Base-by-base conservation (phyloP, 2,888 invertebrate species). In the Asteroscopus sphinx region DNA sequence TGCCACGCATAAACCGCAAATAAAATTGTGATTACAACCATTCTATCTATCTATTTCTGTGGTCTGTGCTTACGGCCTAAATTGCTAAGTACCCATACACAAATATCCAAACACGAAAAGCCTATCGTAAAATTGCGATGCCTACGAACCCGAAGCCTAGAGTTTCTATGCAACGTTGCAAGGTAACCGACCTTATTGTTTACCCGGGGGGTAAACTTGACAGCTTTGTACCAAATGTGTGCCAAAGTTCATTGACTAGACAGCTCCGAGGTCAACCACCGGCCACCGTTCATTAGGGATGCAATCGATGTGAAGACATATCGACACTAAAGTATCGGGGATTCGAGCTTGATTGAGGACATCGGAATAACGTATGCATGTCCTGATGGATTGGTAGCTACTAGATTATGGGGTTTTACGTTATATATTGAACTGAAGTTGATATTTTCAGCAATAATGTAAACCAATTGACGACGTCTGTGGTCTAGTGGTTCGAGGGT, bases 161-260 rank as follows among this genome's bases (percentile, higher is more conserved):
- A 51, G 32, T 53, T n/a, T 59, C 25, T 52, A 46, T 73, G 75
- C 67, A 73, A 69, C 56, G 64, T 26, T 68, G 60, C 67, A 67
- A 68, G 69, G 75, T 82, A 68, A 68, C 66, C 76, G 81, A 84
- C 80, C 86, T 73, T 58, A 49, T 40, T 85, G 85, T 84, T 81
- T 86, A 80, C 80, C 80, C 81, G 79, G 67, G 73, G 79, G 81
- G 83, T 87, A 87, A 87, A 85, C 86, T 85, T 88, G 86, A 85
- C 83, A 81, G 83, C 51, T 60, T 41, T 41, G 58, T 58, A 42
- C 52, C 1, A 55, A 48, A 75, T 77, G 71, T 75, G 63, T 73
- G 75, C 51, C 75, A 76, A 71, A 76, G 75, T 57, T 76, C 73
- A 52, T 36, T 70, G 79, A 74, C 79, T 68, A 65, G 79, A 77